These are phyloP conservation scores for Autographa pulchrina DNA, from an alignment of 2,888 invertebrate species.

Conservation along the genomic window DNA sequence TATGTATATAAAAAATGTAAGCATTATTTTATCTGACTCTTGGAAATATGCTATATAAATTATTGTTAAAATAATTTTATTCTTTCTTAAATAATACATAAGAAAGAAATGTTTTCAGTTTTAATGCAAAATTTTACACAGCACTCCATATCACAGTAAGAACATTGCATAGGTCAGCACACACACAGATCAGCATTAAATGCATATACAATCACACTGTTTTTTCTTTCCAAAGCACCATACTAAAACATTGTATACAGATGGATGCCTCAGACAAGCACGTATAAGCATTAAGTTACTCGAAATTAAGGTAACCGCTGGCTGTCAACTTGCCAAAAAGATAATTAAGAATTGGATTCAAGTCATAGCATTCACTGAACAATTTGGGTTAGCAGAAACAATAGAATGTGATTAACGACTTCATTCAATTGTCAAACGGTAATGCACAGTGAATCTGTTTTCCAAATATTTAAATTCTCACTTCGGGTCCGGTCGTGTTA, in stretches of 20 bases:
- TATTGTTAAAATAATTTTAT: no score
- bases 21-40: no score
- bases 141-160: no score
- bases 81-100: no score
- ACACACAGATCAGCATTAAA: no score
- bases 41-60: no score
- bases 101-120: no score
- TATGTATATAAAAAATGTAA: no score
- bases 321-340: slow-evolving; percentile 62
- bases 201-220: no score
- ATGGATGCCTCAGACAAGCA: background rate
- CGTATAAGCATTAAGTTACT: slow-evolving; percentile 8
- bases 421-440: slow-evolving; percentile 43
- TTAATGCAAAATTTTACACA: no score
- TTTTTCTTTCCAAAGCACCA: background rate
- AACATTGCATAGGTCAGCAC: no score
- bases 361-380: slow-evolving; percentile 41
- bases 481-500: background rate
- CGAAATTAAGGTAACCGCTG: slow-evolving; percentile 42
- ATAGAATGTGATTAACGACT: slow-evolving; percentile 60
- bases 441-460: slow-evolving; percentile 20
- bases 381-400: slow-evolving; percentile 54
- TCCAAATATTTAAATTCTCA: background rate
- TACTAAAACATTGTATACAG: background rate
- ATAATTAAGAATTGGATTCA: slow-evolving; percentile 61